phyloP scores from a whole-genome alignment of 92 coral and sea anemone genomes.

The Bergia sp. region DNA sequence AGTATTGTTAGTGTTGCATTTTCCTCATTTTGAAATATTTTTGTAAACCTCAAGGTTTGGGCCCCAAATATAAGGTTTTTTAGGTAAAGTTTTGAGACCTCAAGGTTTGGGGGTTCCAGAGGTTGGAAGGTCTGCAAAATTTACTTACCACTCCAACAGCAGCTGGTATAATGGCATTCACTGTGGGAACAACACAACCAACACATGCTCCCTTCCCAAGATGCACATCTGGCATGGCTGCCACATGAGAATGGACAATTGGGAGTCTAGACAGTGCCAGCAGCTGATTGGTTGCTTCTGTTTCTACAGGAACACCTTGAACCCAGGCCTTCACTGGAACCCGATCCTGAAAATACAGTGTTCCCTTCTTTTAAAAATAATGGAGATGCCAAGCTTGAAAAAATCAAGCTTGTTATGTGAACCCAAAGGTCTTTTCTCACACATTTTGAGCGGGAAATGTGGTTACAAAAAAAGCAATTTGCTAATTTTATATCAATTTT shows the following conservation, averaged over 20 bases:
- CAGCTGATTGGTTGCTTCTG: conserved; percentile 75
- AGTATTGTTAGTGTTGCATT: no score
- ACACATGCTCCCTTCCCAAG: conserved; percentile 89
- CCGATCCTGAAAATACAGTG: background rate
- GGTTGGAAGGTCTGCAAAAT: no score
- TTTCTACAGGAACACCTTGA: conserved; percentile 75
- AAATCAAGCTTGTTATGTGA: background rate
- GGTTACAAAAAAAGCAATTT: background rate
- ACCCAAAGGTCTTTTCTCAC: background rate
- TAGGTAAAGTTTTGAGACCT: no score
- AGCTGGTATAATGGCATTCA: conserved; percentile 78
- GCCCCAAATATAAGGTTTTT: no score
- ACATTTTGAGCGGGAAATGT: no score
- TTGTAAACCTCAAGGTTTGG: no score
- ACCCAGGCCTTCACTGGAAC: conserved; percentile 83
- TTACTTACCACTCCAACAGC: conserved; percentile 80
- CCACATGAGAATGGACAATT: conserved; percentile 83
- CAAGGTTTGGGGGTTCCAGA: no score
- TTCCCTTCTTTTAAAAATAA: no score
- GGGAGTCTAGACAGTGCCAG: conserved; percentile 73
- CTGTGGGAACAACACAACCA: conserved; percentile 83
- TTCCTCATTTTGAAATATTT: no score
- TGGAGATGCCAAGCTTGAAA: no score
- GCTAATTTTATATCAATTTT: background rate
- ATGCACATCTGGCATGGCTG: conserved; percentile 92